Evolutionary conservation across 2,888 invertebrate genomes (phyloP).

Genomic region (Pyrochroa serraticornis): DNA sequence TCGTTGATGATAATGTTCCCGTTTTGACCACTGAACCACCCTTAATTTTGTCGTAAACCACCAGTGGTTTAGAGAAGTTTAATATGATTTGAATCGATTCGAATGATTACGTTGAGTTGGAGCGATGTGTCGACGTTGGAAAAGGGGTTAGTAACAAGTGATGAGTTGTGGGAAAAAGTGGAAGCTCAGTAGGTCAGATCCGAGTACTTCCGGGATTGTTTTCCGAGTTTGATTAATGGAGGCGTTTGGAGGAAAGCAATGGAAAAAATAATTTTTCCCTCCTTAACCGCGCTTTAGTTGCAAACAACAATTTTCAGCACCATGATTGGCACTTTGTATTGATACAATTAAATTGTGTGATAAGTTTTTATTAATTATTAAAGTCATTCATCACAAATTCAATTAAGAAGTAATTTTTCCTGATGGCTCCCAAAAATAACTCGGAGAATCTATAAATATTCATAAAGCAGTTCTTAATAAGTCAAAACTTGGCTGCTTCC

Average conservation of each 20-base stretch:
- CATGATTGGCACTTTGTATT: slow-evolving; percentile 19
- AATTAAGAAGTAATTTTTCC: slow-evolving; percentile 40
- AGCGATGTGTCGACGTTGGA: not conserved
- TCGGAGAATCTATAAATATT: slow-evolving; percentile 39
- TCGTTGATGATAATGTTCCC: too few relatives aligned
- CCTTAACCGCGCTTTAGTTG: not conserved
- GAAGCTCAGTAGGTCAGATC: slow-evolving; percentile 15
- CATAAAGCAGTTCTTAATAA: slow-evolving; percentile 37
- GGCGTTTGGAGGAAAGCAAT: slow-evolving; percentile 11
- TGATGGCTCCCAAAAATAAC: slow-evolving; percentile 32
- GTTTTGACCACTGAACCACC: too few relatives aligned
- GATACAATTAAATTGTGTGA: slow-evolving; percentile 18
- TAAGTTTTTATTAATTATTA: slow-evolving; percentile 27
- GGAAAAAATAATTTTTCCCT: slow-evolving; percentile 12
- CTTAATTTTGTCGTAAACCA: too few relatives aligned
- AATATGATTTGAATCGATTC: too few relatives aligned
- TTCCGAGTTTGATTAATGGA: slow-evolving; percentile 21
- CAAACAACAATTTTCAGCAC: slow-evolving; percentile 5
- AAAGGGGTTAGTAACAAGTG: slow-evolving; percentile 3
- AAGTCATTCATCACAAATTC: slow-evolving; percentile 38
- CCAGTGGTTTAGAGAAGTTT: too few relatives aligned
- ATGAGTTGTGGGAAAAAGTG: slow-evolving; percentile 3
- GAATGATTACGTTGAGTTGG: not conserved
- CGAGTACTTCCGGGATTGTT: slow-evolving; percentile 20
- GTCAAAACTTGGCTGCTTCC: slow-evolving; percentile 23